Conservation (phyloP, 2,113 vertebrate species). For the Thunnus maccoyii region DNA sequence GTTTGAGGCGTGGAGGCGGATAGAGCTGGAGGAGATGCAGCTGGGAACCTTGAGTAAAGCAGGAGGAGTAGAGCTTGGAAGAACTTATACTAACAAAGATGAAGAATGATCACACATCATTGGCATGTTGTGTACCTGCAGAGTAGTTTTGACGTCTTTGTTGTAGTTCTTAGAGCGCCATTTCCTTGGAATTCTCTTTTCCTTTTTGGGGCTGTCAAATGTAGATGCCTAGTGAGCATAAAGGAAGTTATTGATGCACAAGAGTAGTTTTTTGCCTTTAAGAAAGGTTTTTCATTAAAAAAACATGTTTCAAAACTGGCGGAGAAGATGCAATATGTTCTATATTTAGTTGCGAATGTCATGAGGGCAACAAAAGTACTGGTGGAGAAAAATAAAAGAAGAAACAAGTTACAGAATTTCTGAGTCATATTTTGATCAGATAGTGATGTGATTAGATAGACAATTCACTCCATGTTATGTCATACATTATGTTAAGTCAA, state of each 20-base stretch:
- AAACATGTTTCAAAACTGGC: not conserved
- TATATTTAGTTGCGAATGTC: conserved; percentile 37
- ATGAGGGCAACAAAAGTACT: not conserved
- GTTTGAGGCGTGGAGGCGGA: conserved; percentile 96
- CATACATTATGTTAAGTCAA: not conserved
- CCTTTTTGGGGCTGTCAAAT: conserved; percentile 97
- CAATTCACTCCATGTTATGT: not conserved
- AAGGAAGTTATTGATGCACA: not conserved
- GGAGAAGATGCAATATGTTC: not conserved
- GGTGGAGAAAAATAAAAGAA: conserved; percentile 12
- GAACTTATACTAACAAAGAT: not conserved
- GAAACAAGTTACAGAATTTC: not conserved
- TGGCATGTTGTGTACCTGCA: conserved; percentile 88
- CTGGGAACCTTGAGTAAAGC: conserved; percentile 80
- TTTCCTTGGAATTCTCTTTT: conserved; percentile 91
- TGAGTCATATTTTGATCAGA: not conserved
- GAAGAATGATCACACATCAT: not conserved
- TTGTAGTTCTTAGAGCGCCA: conserved; percentile 92
- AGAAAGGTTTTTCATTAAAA: conserved; percentile 2
- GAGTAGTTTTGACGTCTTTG: conserved; percentile 94
- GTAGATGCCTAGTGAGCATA: conserved; percentile 84
- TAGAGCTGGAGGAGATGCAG: conserved; percentile 87
- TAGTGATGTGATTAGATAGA: not conserved
- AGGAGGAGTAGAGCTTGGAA: not conserved
- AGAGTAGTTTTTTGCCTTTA: conserved; percentile 13